A percentile compares a stretch with the other conserved stretches of the same genome.
Conservation (phyloP, 2,797 vertebrate genomes). For the Vireo griseus region DNA sequence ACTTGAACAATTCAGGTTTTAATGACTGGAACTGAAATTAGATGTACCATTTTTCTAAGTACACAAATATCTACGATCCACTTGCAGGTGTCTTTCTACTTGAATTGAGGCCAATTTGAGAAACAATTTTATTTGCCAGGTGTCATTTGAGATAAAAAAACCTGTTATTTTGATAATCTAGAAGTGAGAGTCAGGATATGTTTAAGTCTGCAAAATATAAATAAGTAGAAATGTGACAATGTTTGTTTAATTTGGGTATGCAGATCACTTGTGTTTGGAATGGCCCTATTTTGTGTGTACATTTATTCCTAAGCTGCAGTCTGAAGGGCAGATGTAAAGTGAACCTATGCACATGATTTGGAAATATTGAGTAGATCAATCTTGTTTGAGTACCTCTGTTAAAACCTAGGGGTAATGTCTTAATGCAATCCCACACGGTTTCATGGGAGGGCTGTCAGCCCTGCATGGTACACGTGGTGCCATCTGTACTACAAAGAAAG, state of each 20-base stretch:
- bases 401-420: neutral
- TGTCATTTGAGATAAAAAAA: neutral
- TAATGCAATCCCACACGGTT: neutral
- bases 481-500: slow-evolving; percentile 7
- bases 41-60: neutral
- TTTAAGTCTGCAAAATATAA: neutral
- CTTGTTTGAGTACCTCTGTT: neutral
- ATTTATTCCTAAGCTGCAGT: neutral
- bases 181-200: neutral
- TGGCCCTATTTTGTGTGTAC: neutral
- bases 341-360: neutral
- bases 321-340: neutral
- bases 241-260: neutral
- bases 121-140: neutral
- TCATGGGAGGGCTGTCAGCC: neutral
- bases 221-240: neutral
- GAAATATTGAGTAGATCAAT: neutral
- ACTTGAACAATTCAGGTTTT: neutral
- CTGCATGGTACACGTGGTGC: neutral
- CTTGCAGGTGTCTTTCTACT: neutral
- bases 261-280: neutral
- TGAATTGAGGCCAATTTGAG: neutral
- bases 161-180: neutral
- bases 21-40: neutral
- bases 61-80: neutral